Evolutionary conservation across 2,113 vertebrate species (phyloP).

Genomic region (Hymenochirus boettgeri): DNA sequence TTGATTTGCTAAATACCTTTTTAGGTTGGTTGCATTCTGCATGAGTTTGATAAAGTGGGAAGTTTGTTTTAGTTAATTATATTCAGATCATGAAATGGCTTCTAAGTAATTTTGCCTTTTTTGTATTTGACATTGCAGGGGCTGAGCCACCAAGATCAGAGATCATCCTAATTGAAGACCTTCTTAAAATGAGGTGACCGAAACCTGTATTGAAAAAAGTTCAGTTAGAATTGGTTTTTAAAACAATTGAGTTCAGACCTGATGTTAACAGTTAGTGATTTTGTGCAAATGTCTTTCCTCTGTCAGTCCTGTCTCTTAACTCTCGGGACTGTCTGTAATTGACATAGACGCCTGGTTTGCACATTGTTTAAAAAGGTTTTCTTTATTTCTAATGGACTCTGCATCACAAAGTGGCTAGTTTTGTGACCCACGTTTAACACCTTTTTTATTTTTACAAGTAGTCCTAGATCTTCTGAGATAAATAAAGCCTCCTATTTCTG

Average conservation of each 20-base stretch:
- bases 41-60: constrained; percentile 51
- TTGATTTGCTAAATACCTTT: neutral
- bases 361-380: constrained; percentile 75
- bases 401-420: constrained; percentile 67
- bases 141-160: constrained; percentile 67
- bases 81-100: constrained; percentile 48
- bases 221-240: constrained; percentile 66
- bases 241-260: constrained; percentile 71
- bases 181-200: constrained; percentile 99
- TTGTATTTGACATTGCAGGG: constrained; percentile 72
- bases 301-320: constrained; percentile 65
- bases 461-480: constrained; percentile 70
- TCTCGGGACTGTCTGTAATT: constrained; percentile 64
- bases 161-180: constrained; percentile 81
- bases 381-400: constrained; percentile 73
- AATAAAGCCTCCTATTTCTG: constrained; percentile 77
- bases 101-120: constrained; percentile 55
- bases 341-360: constrained; percentile 71
- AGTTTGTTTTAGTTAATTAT: constrained; percentile 44
- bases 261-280: constrained; percentile 55
- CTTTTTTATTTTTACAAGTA: constrained; percentile 55
- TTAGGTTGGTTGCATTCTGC: constrained; percentile 37
- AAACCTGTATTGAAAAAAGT: constrained; percentile 90
- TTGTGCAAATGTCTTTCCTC: constrained; percentile 67
- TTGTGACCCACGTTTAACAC: constrained; percentile 61